Percentiles rank a stretch among this genome's conserved stretches.
phyloP scores from a whole-genome alignment of 2,888 invertebrate genomes.

The Trichogramma evanescens region DNA sequence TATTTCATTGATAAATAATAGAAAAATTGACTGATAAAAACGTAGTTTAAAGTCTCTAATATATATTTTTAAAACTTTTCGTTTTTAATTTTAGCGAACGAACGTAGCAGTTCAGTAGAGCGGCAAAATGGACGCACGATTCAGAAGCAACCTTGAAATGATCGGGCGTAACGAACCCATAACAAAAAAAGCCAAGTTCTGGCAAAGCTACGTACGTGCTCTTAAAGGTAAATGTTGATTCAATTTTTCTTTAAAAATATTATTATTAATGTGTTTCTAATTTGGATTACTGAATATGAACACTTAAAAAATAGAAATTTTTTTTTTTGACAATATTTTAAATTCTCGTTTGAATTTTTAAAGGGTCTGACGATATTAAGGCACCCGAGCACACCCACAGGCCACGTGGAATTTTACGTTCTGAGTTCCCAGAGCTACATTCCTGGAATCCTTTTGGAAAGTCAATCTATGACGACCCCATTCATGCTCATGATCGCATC shows the following conservation, averaged over 20 bases:
- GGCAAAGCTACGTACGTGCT: conserved; percentile 89
- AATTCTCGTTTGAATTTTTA: neutral
- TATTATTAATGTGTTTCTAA: too few relatives aligned
- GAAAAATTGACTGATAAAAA: neutral
- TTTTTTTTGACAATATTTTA: neutral
- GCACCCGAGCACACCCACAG: conserved; percentile 68
- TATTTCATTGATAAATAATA: neutral
- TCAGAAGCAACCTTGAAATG: conserved; percentile 88
- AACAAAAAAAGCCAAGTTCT: conserved; percentile 88
- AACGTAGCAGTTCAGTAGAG: conserved; percentile 58
- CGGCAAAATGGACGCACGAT: conserved; percentile 64
- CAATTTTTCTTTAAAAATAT: neutral
- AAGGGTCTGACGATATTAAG: conserved; percentile 68
- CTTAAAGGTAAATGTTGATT: conserved; percentile 65
- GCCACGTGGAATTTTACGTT: conserved; percentile 61
- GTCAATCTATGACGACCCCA: conserved; percentile 82
- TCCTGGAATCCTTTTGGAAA: conserved; percentile 71
- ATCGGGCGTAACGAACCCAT: conserved; percentile 87
- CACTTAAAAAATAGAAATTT: neutral
- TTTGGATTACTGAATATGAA: neutral
- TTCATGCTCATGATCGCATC: conserved; percentile 75
- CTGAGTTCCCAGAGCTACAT: conserved; percentile 68
- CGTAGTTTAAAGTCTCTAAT: neutral
- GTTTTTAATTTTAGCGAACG: conserved; percentile 60
- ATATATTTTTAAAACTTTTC: neutral